Percentiles rank a stretch among this genome's conserved stretches.
These are phyloP conservation scores for Tenthredo mesomela DNA, from an alignment of 2,888 invertebrate genomes.

Conservation along the genomic window DNA sequence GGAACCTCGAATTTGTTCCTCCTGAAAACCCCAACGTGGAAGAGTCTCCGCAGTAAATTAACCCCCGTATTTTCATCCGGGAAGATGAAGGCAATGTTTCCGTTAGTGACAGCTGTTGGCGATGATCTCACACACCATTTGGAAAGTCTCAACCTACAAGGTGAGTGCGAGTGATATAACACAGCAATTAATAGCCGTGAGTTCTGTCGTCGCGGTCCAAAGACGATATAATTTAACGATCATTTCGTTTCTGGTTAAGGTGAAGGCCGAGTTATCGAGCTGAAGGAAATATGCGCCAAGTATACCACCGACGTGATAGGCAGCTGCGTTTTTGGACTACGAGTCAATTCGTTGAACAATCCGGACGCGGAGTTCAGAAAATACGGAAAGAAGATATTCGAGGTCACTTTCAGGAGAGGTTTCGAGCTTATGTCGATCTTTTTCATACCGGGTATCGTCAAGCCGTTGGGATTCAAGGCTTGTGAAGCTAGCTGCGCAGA, in stretches of 20 bases:
- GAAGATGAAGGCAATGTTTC: conserved; percentile 80
- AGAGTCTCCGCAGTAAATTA: conserved; percentile 79
- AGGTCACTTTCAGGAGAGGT: conserved; percentile 70
- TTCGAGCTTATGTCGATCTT: conserved; percentile 76
- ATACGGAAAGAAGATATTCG: conserved; percentile 76
- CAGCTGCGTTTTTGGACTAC: conserved; percentile 78
- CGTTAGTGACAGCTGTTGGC: conserved; percentile 78
- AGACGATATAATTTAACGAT: background rate
- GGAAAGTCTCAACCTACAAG: conserved; percentile 58
- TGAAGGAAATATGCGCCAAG: conserved; percentile 70
- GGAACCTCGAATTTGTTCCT: conserved; percentile 78
- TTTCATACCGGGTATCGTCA: conserved; percentile 76
- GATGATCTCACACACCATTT: conserved; percentile 75
- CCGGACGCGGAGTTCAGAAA: conserved; percentile 77
- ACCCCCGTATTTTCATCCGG: conserved; percentile 79
- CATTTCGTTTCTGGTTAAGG: conserved; percentile 55
- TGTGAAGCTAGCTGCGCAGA: conserved; percentile 71
- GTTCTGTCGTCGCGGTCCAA: background rate
- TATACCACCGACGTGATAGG: conserved; percentile 78
- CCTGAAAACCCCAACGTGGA: conserved; percentile 79
- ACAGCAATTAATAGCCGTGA: background rate
- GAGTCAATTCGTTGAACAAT: conserved; percentile 77
- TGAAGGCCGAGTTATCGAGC: conserved; percentile 62
- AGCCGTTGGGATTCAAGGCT: conserved; percentile 72
- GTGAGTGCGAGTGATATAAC: background rate